Percentiles rank a stretch among this genome's conserved stretches.
phyloP scores from a whole-genome alignment of 2,797 vertebrate genomes.

The Philypnodon macrostomus region DNA sequence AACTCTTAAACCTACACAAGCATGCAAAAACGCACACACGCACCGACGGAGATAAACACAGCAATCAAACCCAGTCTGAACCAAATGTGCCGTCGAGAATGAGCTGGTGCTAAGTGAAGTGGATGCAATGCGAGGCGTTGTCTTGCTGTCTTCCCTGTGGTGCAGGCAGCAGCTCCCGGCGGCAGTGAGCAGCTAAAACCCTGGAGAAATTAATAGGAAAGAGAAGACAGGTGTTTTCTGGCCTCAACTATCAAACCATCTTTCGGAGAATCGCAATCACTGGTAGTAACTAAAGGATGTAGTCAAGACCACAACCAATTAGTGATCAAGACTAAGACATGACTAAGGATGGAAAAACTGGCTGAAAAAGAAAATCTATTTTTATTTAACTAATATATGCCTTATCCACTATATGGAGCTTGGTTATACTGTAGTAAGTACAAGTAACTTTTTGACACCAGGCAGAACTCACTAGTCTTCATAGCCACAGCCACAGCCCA shows the following conservation, averaged over 20 bases:
- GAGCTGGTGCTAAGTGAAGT: conserved; percentile 38
- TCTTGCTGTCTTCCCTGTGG: conserved; percentile 28
- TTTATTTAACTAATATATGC: too few species aligned
- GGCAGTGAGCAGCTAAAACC: conserved; percentile 22
- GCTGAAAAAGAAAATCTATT: too few species aligned
- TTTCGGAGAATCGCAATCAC: conserved; percentile 16
- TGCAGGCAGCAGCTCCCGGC: conserved; percentile 34
- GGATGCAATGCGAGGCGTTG: conserved; percentile 25
- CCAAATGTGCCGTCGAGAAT: conserved; percentile 21
- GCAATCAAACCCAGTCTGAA: conserved; percentile 38
- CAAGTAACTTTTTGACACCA: too few species aligned
- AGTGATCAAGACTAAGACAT: too few species aligned
- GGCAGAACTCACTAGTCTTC: too few species aligned
- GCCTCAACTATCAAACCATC: conserved; percentile 16
- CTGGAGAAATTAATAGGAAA: conserved; percentile 45
- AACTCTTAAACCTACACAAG: background rate
- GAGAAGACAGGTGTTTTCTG: conserved; percentile 43
- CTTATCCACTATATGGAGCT: too few species aligned
- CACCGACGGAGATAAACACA: conserved; percentile 18
- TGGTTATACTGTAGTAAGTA: too few species aligned
- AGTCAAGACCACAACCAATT: too few species aligned
- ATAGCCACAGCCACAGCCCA: too few species aligned
- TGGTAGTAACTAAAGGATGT: too few species aligned
- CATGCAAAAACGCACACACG: background rate
- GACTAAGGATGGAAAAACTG: too few species aligned